Conservation (phyloP, 2,888 invertebrate species). For the Alitta virens region DNA sequence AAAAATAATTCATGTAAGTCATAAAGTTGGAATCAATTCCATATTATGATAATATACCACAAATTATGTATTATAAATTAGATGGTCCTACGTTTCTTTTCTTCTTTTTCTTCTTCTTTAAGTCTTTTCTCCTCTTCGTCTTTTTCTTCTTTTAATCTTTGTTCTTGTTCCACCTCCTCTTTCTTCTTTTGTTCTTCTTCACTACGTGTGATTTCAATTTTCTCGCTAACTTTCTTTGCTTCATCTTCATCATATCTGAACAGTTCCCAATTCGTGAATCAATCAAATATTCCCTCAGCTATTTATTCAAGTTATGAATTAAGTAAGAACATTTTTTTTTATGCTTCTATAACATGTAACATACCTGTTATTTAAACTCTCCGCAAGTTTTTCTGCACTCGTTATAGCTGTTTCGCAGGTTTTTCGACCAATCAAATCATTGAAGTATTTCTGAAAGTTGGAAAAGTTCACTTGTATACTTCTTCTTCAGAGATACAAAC, state of each 20-base stretch:
- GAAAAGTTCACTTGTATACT: no score
- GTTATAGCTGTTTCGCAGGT: slow-evolving; percentile 61
- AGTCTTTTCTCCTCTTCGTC: slow-evolving; percentile 22
- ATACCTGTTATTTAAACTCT: slow-evolving; percentile 53
- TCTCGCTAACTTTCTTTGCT: slow-evolving; percentile 44
- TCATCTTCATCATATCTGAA: slow-evolving; percentile 47
- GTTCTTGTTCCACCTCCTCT: slow-evolving; percentile 21
- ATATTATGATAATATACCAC: not conserved
- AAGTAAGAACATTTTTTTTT: no score
- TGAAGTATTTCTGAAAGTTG: slow-evolving; percentile 37
- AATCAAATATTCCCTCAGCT: not conserved
- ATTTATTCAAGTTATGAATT: no score
- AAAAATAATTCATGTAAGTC: not conserved
- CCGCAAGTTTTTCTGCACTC: slow-evolving; percentile 61
- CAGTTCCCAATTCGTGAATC: no score
- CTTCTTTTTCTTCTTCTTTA: slow-evolving; percentile 10
- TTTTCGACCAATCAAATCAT: slow-evolving; percentile 43
- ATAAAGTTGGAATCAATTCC: not conserved
- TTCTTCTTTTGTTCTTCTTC: slow-evolving; percentile 20
- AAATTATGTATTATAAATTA: no score
- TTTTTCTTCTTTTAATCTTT: slow-evolving; percentile 12
- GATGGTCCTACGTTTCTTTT: no score
- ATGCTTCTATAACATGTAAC: no score
- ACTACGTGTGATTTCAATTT: slow-evolving; percentile 35
- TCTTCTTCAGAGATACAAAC: no score